phyloP scores from a whole-genome alignment of 2,797 vertebrate genomes.

The Mormyrus proboscirostris region DNA sequence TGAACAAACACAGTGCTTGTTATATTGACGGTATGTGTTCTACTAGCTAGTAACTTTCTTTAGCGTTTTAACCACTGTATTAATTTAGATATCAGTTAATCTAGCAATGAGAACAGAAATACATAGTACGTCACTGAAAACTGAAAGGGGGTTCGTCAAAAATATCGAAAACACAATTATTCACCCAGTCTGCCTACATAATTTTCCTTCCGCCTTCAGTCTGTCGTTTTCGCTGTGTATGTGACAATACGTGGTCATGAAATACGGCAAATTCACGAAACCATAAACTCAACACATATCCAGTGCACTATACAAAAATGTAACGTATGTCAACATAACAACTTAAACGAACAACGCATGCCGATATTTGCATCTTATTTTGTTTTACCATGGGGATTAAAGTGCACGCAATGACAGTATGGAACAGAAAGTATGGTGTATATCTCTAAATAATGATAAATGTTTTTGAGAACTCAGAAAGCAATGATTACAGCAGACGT shows the following conservation, averaged over 20 bases:
- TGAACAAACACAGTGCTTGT: not conserved
- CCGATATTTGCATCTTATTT: not conserved
- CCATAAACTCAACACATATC: not conserved
- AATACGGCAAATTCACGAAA: not conserved
- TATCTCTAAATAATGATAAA: not conserved
- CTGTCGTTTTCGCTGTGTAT: conserved; percentile 18
- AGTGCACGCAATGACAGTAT: not conserved
- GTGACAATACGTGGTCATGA: not conserved
- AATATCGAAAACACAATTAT: conserved; percentile 19
- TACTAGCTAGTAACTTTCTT: not conserved
- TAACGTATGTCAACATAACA: not conserved
- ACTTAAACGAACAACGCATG: not conserved
- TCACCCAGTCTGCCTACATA: conserved; percentile 22
- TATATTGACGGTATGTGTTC: not conserved
- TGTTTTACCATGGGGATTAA: not conserved
- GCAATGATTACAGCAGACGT: not conserved
- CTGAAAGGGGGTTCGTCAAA: not conserved
- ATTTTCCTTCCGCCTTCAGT: conserved; percentile 25
- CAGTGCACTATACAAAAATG: not conserved
- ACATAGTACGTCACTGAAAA: not conserved
- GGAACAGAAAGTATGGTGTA: not conserved
- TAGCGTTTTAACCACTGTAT: not conserved
- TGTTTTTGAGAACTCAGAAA: not conserved
- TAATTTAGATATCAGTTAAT: not conserved
- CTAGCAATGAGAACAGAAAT: not conserved